Base-by-base conservation (phyloP, 2,888 invertebrate genomes). In the Cheilosia grossa region DNA sequence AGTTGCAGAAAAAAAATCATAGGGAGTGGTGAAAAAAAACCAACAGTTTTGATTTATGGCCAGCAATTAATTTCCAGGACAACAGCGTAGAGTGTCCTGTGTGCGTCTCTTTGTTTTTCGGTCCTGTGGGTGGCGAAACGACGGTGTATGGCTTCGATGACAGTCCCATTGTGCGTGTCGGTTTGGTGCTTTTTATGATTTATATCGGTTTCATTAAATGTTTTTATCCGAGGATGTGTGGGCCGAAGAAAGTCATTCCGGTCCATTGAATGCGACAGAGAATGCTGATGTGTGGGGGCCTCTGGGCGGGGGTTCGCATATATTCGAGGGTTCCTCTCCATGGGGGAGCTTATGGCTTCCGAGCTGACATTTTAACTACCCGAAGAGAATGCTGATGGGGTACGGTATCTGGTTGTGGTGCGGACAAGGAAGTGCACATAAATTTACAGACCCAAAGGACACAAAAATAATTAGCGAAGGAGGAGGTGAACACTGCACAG, bases 31-130 rank as follows among this genome's bases (percentile, higher is more conserved):
- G n/a, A 53, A 72, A 69, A 74, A 80, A 75, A 80, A 7, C 27
- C 30, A 74, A 74, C 30, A 59, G 77, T 81, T 85, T 72, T 85
- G 85, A 85, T 85, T 85, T 85, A 85, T 85, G 49, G 58, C 63
- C 80, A 67, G 85, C 85, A 85, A 85, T 85, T 85, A 81, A 85
- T 85, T 85, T 85, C 33, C 81, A 81, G 77, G 81, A 72, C 85
- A 70, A 73, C 64, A 21, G 58, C 42, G 47, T 58, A 42, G 63
- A 80, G 54, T 70, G 58, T 80, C 69, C 80, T 74, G 53, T 44
- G 15, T 3, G 33, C 44, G 40, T 40, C 42, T 51, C 21, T 69
- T 44, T 64, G 30, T 70, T 44, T 58, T 69, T 53, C 63, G 24
- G 40, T 54, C 63, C 64, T 82, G 78, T 77, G 82, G 82, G 81